Conservation (phyloP, 2,888 invertebrate genomes). For the Drosophila falleni region DNA sequence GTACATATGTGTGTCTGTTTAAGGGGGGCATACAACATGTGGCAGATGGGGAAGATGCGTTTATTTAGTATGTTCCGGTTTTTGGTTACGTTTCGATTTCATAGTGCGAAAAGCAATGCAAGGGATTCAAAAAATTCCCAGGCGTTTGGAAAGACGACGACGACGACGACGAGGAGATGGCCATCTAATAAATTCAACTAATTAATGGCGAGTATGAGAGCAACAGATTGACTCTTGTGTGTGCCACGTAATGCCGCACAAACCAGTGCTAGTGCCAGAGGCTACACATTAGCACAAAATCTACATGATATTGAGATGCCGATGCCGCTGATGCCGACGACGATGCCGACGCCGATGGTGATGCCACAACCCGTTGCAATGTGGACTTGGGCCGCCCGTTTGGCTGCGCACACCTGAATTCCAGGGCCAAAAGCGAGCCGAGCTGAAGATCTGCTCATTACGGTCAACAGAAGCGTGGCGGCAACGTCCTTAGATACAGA, state of each 20-base stretch:
- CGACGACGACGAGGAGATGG: conserved; percentile 64
- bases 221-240: conserved; percentile 69
- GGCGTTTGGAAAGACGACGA: conserved; percentile 61
- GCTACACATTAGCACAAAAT: conserved; percentile 80
- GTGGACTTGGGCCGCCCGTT: conserved; percentile 9
- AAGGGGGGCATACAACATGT: not conserved
- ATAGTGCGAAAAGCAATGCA: conserved; percentile 77
- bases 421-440: conserved; percentile 35
- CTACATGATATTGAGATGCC: conserved; percentile 83
- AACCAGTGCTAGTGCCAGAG: conserved; percentile 43
- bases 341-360: conserved; percentile 4
- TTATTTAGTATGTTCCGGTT: conserved; percentile 55
- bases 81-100: conserved; percentile 44
- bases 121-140: conserved; percentile 81
- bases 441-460: conserved; percentile 60
- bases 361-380: not conserved
- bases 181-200: conserved; percentile 85
- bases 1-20: not conserved
- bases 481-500: conserved; percentile 83
- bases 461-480: conserved; percentile 51
- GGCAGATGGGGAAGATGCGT: conserved; percentile 33
- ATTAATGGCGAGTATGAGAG: conserved; percentile 84
- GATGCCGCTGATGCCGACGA: conserved; percentile 65
- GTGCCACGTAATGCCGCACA: conserved; percentile 28
- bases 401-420: conserved; percentile 62